Percentiles rank a stretch among this genome's conserved stretches.
Evolutionary conservation across 2,888 invertebrate genomes (phyloP).

Genomic region (Drosophila paranaensis): DNA sequence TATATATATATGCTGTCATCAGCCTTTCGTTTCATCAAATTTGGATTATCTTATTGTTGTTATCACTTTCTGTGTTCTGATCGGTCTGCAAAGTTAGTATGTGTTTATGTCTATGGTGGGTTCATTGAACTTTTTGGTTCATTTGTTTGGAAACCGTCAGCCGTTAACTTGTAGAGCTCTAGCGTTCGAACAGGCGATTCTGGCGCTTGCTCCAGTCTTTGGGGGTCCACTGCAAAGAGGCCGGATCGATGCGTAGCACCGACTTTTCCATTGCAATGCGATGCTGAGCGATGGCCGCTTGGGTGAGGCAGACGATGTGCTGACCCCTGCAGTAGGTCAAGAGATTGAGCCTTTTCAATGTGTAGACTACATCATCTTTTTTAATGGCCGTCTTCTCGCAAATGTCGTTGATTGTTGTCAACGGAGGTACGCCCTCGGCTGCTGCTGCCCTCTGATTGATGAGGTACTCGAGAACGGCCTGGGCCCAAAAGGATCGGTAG

Average conservation of each 20-base stretch:
- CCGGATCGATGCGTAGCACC: slow-evolving; percentile 95
- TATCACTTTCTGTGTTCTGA: background rate
- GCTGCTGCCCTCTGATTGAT: slow-evolving; percentile 91
- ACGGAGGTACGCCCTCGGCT: slow-evolving; percentile 94
- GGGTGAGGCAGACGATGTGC: slow-evolving; percentile 97
- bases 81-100: too few relatives aligned
- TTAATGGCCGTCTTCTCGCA: slow-evolving; percentile 99
- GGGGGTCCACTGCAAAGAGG: slow-evolving; percentile 98
- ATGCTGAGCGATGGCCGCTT: slow-evolving; percentile 94
- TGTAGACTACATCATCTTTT: slow-evolving; percentile 99
- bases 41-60: background rate
- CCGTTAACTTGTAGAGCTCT: background rate
- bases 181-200: background rate
- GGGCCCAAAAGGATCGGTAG: slow-evolving; percentile 99
- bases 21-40: background rate
- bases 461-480: slow-evolving; percentile 96
- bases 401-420: slow-evolving; percentile 98
- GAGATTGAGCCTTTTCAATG: slow-evolving; percentile 97
- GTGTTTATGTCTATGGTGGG: background rate
- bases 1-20: background rate
- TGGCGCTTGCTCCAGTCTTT: slow-evolving; percentile 98
- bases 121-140: slow-evolving; percentile 4
- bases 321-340: slow-evolving; percentile 99
- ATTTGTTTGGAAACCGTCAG: too few relatives aligned
- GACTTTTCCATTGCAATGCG: slow-evolving; percentile 94